Evolutionary conservation across 2,797 vertebrate species (phyloP).

Genomic region (Uromys caudimaculatus): DNA sequence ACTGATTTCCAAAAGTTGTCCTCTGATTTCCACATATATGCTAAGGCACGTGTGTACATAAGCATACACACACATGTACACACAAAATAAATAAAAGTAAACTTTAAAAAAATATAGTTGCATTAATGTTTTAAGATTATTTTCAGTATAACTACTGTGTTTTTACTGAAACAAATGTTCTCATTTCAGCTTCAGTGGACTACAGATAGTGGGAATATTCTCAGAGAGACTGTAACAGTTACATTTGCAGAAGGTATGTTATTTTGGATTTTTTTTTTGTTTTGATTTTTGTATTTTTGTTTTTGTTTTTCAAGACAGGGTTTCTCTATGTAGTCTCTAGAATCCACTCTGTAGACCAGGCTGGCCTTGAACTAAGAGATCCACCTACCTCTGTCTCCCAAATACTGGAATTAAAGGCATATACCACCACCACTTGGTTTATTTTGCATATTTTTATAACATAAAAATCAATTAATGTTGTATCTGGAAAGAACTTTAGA

Average conservation of each 20-base stretch:
- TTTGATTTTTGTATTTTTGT: neutral
- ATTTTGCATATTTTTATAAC: slow-evolving; percentile 53
- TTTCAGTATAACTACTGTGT: neutral
- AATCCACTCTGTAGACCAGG: neutral
- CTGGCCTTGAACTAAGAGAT: neutral
- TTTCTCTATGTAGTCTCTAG: neutral
- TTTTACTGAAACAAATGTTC: slow-evolving; percentile 75
- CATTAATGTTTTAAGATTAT: slow-evolving; percentile 50
- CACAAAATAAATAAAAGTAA: neutral
- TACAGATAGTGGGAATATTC: slow-evolving; percentile 87
- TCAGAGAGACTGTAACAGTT: slow-evolving; percentile 91
- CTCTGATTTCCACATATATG: neutral
- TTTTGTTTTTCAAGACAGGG: neutral
- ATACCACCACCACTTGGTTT: neutral
- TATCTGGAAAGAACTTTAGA: slow-evolving; percentile 51
- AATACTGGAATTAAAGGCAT: neutral
- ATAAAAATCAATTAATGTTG: slow-evolving; percentile 40
- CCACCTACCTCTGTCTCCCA: neutral
- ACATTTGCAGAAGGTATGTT: slow-evolving; percentile 90
- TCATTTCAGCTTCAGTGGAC: slow-evolving; percentile 90
- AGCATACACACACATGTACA: neutral
- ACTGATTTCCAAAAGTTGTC: neutral
- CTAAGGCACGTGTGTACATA: neutral
- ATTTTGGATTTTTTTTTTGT: neutral
- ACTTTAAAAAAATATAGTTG: slow-evolving; percentile 7